These are phyloP conservation scores for Lathronympha strigana DNA, from an alignment of 2,888 invertebrate genomes.

Conservation along the genomic window DNA sequence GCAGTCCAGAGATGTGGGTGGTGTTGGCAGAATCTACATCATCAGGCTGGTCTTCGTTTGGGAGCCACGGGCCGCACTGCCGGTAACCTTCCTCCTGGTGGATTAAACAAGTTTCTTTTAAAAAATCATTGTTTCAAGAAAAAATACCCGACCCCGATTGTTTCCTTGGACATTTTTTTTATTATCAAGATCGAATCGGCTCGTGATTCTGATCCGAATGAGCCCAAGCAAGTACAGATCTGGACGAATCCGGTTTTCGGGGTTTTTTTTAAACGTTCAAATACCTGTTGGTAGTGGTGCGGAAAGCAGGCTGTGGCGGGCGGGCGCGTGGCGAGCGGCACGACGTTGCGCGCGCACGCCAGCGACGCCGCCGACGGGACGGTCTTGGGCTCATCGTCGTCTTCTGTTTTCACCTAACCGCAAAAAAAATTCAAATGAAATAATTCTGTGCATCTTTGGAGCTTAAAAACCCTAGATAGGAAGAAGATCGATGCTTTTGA, in stretches of 20 bases:
- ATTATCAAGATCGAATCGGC: too few relatives aligned
- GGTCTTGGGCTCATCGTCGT: slow-evolving; percentile 39
- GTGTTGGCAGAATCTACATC: slow-evolving; percentile 14
- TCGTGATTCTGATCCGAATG: too few relatives aligned
- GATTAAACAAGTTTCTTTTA: too few relatives aligned
- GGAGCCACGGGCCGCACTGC: slow-evolving; percentile 76
- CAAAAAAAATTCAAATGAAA: background rate
- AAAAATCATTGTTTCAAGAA: too few relatives aligned
- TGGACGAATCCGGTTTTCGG: too few relatives aligned
- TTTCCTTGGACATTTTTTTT: too few relatives aligned
- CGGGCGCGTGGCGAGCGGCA: slow-evolving; percentile 63
- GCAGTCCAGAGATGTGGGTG: background rate
- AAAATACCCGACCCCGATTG: too few relatives aligned
- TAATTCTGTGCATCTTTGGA: too few relatives aligned
- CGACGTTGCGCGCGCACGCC: slow-evolving; percentile 73
- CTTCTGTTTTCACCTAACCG: background rate
- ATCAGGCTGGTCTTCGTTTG: slow-evolving; percentile 50
- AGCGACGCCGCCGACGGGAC: slow-evolving; percentile 58
- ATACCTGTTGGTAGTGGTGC: slow-evolving; percentile 66
- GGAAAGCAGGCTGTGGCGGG: slow-evolving; percentile 65
- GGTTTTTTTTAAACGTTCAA: background rate
- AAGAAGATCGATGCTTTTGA: too few relatives aligned
- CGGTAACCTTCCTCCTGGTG: slow-evolving; percentile 75
- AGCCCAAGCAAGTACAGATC: too few relatives aligned
- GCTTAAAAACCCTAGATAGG: too few relatives aligned